Evolutionary conservation across 2,888 invertebrate species (phyloP).

Genomic region (Pachycephus smyrnensis): DNA sequence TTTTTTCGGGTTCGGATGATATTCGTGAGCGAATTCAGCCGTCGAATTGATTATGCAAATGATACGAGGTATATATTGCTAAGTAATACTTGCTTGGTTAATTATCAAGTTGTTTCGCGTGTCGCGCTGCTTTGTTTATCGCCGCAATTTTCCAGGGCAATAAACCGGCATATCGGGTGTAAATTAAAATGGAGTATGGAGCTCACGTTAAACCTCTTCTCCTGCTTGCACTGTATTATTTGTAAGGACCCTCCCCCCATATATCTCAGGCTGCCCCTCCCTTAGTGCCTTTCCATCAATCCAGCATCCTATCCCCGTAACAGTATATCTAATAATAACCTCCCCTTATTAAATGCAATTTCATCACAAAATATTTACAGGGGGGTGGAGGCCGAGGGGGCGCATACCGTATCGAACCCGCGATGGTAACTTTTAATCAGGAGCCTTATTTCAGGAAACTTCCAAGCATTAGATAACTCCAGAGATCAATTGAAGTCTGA

Average conservation of each 20-base stretch:
- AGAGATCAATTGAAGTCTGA: too few relatives aligned
- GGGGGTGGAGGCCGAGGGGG: background rate
- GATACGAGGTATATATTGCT: too few relatives aligned
- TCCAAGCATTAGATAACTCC: background rate
- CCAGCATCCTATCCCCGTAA: slow-evolving; percentile 2
- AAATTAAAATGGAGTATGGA: background rate
- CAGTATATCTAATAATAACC: slow-evolving; percentile 6
- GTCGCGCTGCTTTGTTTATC: background rate
- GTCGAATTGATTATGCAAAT: too few relatives aligned
- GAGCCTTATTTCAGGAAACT: background rate
- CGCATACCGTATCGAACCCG: background rate
- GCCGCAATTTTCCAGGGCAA: background rate
- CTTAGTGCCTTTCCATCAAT: background rate
- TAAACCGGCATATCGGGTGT: background rate
- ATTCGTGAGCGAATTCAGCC: too few relatives aligned
- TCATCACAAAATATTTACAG: slow-evolving; percentile 24
- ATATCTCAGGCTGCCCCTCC: background rate
- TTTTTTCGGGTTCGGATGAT: too few relatives aligned
- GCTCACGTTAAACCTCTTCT: background rate
- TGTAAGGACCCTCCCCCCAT: background rate
- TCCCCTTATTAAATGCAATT: slow-evolving; percentile 22
- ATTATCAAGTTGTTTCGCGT: background rate
- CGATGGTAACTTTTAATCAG: slow-evolving; percentile 25
- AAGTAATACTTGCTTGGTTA: background rate
- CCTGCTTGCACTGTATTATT: background rate